These are phyloP conservation scores for Drosophila punjabiensis DNA, from an alignment of 1,140 invertebrate species.

Conservation along the genomic window DNA sequence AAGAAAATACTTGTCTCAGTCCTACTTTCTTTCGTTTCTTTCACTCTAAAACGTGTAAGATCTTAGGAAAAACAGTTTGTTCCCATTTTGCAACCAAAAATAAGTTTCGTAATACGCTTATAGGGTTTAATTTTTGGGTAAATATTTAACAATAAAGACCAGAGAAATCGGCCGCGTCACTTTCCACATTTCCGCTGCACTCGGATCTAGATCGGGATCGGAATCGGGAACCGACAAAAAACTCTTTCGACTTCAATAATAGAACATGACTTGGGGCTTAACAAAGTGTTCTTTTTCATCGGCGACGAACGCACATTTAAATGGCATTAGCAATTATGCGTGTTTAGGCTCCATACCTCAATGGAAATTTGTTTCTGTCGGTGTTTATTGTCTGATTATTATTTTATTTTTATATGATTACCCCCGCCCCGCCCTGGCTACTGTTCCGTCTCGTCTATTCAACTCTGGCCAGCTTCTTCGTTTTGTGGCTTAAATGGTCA, in stretches of 20 bases:
- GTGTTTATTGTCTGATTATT: conserved; percentile 76
- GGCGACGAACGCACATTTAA: conserved; percentile 59
- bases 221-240: conserved; percentile 8
- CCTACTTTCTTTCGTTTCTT: neutral
- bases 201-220: conserved; percentile 22
- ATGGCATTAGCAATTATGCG: conserved; percentile 80
- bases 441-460: conserved; percentile 57
- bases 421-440: conserved; percentile 40
- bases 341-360: conserved; percentile 59
- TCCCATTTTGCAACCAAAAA: conserved; percentile 49
- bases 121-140: conserved; percentile 39
- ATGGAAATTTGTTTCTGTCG: conserved; percentile 76
- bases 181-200: conserved; percentile 67
- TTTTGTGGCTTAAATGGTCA: conserved; percentile 78
- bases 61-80: conserved; percentile 46
- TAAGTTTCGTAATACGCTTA: conserved; percentile 60
- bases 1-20: neutral
- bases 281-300: conserved; percentile 31
- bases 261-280: conserved; percentile 65
- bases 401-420: conserved; percentile 75
- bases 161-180: conserved; percentile 65
- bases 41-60: conserved; percentile 55
- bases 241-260: conserved; percentile 41
- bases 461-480: conserved; percentile 25
- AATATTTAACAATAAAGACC: conserved; percentile 25